phyloP scores from a whole-genome alignment of 2,888 invertebrate genomes.

The Amiota communis region DNA sequence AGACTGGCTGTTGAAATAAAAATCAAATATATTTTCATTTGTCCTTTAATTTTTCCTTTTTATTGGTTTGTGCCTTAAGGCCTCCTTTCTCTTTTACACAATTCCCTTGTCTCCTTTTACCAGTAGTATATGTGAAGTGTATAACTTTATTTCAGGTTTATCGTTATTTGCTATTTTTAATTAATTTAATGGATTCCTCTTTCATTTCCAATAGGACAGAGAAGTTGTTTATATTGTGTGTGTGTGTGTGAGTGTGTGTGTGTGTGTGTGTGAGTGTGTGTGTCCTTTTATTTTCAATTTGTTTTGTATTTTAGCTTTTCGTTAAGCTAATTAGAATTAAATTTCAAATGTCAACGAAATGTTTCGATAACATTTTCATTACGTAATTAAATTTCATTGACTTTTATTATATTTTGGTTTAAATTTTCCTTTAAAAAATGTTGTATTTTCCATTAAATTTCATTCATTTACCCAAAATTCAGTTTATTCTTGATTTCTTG shows the following conservation, averaged over 20 bases:
- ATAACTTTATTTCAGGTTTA: not conserved
- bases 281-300: not conserved
- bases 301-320: conserved; percentile 21
- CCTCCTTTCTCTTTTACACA: not conserved
- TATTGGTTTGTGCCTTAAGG: not conserved
- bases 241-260: no score
- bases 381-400: conserved; percentile 42
- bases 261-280: no score
- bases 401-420: no score
- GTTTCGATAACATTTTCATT: conserved; percentile 1
- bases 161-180: conserved; percentile 26
- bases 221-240: not conserved
- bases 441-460: not conserved
- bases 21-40: not conserved
- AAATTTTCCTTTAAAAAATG: not conserved
- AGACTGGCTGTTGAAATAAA: not conserved
- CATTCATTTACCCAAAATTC: no score
- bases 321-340: conserved; percentile 58
- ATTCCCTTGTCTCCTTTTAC: not conserved
- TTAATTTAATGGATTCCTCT: conserved; percentile 31
- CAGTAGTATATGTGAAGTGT: not conserved
- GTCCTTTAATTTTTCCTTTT: not conserved
- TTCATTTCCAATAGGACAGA: conserved; percentile 17
- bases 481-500: no score
- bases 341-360: conserved; percentile 39